Conservation (phyloP, 2,113 vertebrate species). For the Corythoichthys haematopterus region DNA sequence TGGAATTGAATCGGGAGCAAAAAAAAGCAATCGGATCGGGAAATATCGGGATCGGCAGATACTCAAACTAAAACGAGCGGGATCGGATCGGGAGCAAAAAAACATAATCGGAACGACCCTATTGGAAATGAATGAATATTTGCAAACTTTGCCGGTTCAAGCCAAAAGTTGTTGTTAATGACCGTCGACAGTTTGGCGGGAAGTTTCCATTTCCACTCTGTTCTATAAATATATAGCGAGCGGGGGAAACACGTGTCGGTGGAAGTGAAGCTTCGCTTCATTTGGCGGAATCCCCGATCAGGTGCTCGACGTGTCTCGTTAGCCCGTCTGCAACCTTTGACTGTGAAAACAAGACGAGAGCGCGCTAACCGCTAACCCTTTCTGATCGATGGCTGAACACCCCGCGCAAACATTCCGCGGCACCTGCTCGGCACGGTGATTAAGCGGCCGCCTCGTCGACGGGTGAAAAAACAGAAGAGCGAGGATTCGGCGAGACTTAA, state of each 20-base stretch:
- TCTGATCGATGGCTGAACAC: constrained; percentile 45
- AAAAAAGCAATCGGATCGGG: too few relatives aligned
- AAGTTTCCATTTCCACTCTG: neutral
- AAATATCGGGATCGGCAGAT: too few relatives aligned
- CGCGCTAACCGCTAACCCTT: neutral
- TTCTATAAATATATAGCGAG: neutral
- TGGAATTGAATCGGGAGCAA: too few relatives aligned
- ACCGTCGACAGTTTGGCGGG: neutral
- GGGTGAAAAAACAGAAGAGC: constrained; percentile 20
- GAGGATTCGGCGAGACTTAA: neutral
- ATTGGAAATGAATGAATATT: too few relatives aligned
- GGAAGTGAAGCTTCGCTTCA: neutral
- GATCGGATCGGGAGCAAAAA: too few relatives aligned
- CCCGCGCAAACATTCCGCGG: constrained; percentile 36
- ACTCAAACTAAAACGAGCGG: too few relatives aligned
- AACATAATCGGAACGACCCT: too few relatives aligned
- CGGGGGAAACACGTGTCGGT: neutral
- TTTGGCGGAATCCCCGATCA: constrained; percentile 11
- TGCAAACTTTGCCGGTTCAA: too few relatives aligned
- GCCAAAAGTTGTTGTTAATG: neutral
- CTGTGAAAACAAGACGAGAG: constrained; percentile 28
- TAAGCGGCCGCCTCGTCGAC: neutral
- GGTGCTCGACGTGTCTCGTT: constrained; percentile 23
- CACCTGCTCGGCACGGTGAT: constrained; percentile 32
- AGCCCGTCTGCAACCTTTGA: constrained; percentile 11